phyloP scores from a whole-genome alignment of 64 coral and sea anemone species.

The Actinia tenebrosa region DNA sequence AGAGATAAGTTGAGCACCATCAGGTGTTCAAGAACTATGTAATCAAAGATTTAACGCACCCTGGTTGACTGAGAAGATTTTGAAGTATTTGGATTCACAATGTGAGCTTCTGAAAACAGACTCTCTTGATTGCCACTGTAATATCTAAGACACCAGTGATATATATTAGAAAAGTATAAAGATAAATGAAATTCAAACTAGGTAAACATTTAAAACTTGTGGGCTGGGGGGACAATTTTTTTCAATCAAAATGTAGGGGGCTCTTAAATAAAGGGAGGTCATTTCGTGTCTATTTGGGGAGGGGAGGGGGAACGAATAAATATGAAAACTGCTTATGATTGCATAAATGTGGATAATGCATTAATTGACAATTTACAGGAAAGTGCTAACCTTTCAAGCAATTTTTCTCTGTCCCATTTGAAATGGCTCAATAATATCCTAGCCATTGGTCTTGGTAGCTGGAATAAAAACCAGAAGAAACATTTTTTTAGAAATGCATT shows the following conservation, averaged over 20 bases:
- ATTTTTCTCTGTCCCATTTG: conserved; percentile 98
- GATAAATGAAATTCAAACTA: background rate
- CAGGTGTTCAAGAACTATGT: too few relatives aligned
- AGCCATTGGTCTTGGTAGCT: conserved; percentile 92
- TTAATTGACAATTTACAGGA: too few relatives aligned
- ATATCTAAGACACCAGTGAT: conserved; percentile 48
- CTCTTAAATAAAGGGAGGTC: too few relatives aligned
- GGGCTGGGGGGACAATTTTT: too few relatives aligned
- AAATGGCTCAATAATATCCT: conserved; percentile 98
- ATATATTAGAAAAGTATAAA: background rate
- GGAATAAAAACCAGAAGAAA: background rate
- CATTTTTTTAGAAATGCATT: too few relatives aligned
- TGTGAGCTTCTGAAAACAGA: conserved; percentile 92
- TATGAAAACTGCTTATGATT: too few relatives aligned
- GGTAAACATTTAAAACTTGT: too few relatives aligned
- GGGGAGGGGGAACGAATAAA: background rate
- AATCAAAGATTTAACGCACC: background rate
- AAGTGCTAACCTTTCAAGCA: conserved; percentile 82
- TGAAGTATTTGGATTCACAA: conserved; percentile 63
- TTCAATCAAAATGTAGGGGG: too few relatives aligned
- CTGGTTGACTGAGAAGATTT: conserved; percentile 1
- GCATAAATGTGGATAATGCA: background rate
- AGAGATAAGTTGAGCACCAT: too few relatives aligned
- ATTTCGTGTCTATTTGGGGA: too few relatives aligned
- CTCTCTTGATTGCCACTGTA: conserved; percentile 99